A percentile compares a stretch with the other conserved stretches of the same genome.
These are phyloP conservation scores for Lichenostomus cassidix DNA, from an alignment of 2,113 vertebrate genomes.

Conservation along the genomic window DNA sequence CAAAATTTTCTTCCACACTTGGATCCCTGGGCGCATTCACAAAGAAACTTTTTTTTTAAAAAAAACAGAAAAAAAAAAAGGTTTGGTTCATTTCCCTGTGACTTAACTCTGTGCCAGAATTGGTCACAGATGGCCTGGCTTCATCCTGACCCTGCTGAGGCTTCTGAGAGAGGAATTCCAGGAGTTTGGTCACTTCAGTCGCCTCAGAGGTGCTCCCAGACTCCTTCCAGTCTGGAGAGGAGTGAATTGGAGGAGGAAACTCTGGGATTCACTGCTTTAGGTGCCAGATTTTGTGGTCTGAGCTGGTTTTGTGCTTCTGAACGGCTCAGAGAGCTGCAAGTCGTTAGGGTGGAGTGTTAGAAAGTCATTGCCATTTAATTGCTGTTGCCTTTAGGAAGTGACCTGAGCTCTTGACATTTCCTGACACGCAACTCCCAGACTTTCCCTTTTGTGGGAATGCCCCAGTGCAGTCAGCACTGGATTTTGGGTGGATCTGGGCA, in stretches of 20 bases:
- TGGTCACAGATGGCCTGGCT: background rate
- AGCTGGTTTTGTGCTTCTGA: background rate
- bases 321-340: background rate
- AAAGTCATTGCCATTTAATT: background rate
- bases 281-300: background rate
- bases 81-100: constrained; percentile 28
- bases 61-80: background rate
- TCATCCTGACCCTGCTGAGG: background rate
- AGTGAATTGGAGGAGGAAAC: background rate
- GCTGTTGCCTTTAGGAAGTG: background rate
- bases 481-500: background rate
- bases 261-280: background rate
- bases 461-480: background rate
- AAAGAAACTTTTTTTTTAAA: background rate
- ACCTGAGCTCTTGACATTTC: background rate
- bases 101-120: background rate
- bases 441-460: background rate
- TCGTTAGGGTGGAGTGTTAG: background rate
- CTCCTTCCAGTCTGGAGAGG: background rate
- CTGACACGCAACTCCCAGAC: background rate
- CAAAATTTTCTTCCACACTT: constrained; percentile 22
- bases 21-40: constrained; percentile 4
- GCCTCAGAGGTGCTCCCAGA: background rate
- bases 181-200: background rate
- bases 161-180: background rate